Evolutionary conservation across 2,113 vertebrate genomes (phyloP).

Genomic region (Daboia siamensis): DNA sequence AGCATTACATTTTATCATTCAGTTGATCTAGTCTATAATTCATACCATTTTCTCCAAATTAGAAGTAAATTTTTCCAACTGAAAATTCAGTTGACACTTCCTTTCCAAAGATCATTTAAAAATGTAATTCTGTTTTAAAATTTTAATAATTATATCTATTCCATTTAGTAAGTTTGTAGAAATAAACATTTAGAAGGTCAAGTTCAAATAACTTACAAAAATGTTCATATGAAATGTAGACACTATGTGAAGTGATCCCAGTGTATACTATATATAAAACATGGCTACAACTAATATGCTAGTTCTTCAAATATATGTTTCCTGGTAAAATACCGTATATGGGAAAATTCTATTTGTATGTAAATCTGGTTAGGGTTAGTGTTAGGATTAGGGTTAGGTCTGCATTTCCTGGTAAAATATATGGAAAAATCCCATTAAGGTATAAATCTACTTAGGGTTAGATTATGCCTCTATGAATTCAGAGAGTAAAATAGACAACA

Average conservation of each 20-base stretch:
- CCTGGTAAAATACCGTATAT: not conserved
- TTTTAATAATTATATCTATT: too few relatives aligned
- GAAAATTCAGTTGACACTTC: not conserved
- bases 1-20: not conserved
- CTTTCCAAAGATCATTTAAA: not conserved
- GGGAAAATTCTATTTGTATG: not conserved
- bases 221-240: not conserved
- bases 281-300: not conserved
- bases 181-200: not conserved
- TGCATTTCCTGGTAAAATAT: not conserved
- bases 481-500: not conserved
- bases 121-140: not conserved
- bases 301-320: not conserved
- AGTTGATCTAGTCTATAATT: not conserved
- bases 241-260: not conserved
- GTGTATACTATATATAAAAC: not conserved
- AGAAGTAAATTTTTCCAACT: not conserved
- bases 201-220: not conserved
- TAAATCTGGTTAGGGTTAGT: not conserved
- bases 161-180: not conserved
- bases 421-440: not conserved
- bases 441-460: not conserved
- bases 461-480: not conserved
- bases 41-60: not conserved
- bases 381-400: not conserved